Percentiles rank a stretch among this genome's conserved stretches.
Conservation (phyloP, 2,113 vertebrate species). For the Sander lucioperca region DNA sequence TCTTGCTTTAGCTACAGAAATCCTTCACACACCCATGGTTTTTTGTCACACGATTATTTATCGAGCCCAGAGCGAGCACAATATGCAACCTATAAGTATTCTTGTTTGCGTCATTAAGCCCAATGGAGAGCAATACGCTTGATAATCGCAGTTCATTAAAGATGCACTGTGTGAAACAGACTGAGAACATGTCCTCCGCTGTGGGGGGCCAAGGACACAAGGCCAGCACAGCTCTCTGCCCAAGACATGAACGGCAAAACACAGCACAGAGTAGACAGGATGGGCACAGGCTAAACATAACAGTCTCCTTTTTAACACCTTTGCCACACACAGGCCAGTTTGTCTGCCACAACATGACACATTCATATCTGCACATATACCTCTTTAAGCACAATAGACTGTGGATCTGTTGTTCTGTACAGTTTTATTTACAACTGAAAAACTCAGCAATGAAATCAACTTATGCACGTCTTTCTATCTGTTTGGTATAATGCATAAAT, state of each 20-base stretch:
- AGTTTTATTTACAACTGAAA: slow-evolving; percentile 97
- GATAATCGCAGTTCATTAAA: slow-evolving; percentile 75
- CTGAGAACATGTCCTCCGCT: slow-evolving; percentile 52
- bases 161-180: slow-evolving; percentile 70
- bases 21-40: neutral
- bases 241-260: slow-evolving; percentile 35
- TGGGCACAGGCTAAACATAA: slow-evolving; percentile 56
- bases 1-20: slow-evolving; percentile 38
- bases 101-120: slow-evolving; percentile 58
- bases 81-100: slow-evolving; percentile 56
- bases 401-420: slow-evolving; percentile 79
- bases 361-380: slow-evolving; percentile 51
- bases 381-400: slow-evolving; percentile 64
- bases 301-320: slow-evolving; percentile 41
- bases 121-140: slow-evolving; percentile 51
- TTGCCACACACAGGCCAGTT: neutral
- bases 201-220: slow-evolving; percentile 48
- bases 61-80: slow-evolving; percentile 26
- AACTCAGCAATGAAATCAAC: slow-evolving; percentile 87
- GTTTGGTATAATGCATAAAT: slow-evolving; percentile 87
- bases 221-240: slow-evolving; percentile 39
- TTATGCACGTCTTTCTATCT: slow-evolving; percentile 84
- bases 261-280: slow-evolving; percentile 38
- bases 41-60: slow-evolving; percentile 48
- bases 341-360: slow-evolving; percentile 12